A percentile compares a stretch with the other conserved stretches of the same genome.
phyloP scores from a whole-genome alignment of 2,888 invertebrate species.

The Zaprionus obscuricornis region DNA sequence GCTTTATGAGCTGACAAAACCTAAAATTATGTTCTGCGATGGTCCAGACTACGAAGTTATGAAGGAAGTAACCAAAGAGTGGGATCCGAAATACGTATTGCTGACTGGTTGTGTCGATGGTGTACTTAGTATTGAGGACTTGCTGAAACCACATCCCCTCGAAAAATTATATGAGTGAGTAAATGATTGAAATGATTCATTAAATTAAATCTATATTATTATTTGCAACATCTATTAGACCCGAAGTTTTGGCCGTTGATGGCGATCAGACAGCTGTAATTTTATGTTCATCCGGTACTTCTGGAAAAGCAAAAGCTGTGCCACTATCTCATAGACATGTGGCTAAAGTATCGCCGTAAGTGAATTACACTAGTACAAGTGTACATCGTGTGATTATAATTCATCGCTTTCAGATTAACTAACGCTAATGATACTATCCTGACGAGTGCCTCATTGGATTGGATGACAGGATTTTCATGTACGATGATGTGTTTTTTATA shows the following conservation, averaged over 20 bases:
- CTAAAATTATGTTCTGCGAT: conserved; percentile 70
- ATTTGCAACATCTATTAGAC: no score
- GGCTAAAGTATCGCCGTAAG: conserved; percentile 46
- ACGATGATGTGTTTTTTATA: conserved; percentile 34
- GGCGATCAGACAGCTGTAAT: conserved; percentile 57
- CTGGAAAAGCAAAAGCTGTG: conserved; percentile 69
- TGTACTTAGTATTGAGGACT: conserved; percentile 49
- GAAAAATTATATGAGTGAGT: conserved; percentile 50
- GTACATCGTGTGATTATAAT: not conserved
- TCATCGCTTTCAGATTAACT: conserved; percentile 22
- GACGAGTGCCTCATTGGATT: conserved; percentile 68
- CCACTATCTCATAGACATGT: conserved; percentile 49
- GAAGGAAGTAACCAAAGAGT: conserved; percentile 47
- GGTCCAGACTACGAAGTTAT: conserved; percentile 47
- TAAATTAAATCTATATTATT: not conserved
- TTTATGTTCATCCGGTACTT: conserved; percentile 73
- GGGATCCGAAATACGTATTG: conserved; percentile 49
- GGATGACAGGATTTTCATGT: conserved; percentile 62
- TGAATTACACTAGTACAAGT: rapidly evolving
- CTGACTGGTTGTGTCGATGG: conserved; percentile 53
- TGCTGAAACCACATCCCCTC: conserved; percentile 47
- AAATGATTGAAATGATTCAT: rapidly evolving
- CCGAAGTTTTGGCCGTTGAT: conserved; percentile 22
- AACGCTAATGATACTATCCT: conserved; percentile 38
- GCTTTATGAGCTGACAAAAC: conserved; percentile 53